phyloP scores from a whole-genome alignment of 2,113 vertebrate species.

The Hymenochirus boettgeri region DNA sequence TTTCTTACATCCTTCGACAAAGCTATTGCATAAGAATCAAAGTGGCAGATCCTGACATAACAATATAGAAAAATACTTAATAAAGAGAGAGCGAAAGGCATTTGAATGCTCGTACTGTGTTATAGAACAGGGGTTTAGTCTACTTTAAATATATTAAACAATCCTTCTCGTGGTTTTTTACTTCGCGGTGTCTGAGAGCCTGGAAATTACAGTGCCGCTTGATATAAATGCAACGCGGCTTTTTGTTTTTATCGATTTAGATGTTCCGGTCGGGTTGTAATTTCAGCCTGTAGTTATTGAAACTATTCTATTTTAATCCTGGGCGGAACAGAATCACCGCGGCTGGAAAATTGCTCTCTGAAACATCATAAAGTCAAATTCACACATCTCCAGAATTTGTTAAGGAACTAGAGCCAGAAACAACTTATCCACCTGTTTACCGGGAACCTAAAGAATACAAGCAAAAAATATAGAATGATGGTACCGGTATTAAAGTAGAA shows the following conservation, averaged over 20 bases:
- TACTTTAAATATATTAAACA: slow-evolving; percentile 13
- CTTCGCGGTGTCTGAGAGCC: not conserved
- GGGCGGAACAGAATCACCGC: not conserved
- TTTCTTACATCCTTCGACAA: slow-evolving; percentile 28
- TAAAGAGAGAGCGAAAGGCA: not conserved
- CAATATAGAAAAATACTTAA: slow-evolving; percentile 13
- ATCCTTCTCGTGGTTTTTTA: not conserved
- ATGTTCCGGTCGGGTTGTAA: not conserved
- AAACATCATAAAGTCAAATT: not conserved
- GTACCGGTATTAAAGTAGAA: too few species aligned
- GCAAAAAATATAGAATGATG: too few species aligned
- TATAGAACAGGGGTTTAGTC: not conserved
- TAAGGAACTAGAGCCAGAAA: too few species aligned
- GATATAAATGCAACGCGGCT: not conserved
- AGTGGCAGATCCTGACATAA: slow-evolving; percentile 15
- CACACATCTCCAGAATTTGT: too few species aligned
- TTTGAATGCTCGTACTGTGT: not conserved
- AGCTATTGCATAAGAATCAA: not conserved
- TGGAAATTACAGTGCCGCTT: not conserved
- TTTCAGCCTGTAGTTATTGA: not conserved
- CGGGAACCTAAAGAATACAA: too few species aligned
- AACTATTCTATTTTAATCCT: not conserved
- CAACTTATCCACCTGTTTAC: too few species aligned
- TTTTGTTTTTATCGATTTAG: not conserved
- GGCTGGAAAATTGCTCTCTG: not conserved